Conservation (phyloP, 2,113 vertebrate genomes). For the Dendropsophus ebraccatus region DNA sequence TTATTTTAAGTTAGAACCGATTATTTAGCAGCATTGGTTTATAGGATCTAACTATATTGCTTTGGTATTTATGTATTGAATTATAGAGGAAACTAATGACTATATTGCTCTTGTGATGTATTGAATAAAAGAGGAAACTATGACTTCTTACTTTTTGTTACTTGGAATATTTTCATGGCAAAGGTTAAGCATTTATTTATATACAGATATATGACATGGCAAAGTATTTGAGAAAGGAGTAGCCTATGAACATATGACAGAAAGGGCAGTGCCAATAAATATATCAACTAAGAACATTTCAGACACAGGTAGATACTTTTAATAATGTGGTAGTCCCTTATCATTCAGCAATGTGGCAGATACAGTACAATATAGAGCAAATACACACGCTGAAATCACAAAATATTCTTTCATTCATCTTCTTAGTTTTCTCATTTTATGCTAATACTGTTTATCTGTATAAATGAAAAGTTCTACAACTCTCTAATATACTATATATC, state of each 20-base stretch:
- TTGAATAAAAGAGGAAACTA: neutral
- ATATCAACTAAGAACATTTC: neutral
- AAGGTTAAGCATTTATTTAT: neutral
- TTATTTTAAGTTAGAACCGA: neutral
- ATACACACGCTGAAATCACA: too few species aligned
- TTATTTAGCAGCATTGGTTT: neutral
- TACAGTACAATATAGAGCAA: neutral
- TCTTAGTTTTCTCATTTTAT: too few species aligned
- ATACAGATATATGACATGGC: neutral
- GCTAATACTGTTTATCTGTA: too few species aligned
- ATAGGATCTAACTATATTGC: too few species aligned
- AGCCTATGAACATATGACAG: neutral
- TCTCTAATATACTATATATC: neutral
- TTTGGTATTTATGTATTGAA: too few species aligned
- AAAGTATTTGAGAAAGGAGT: neutral
- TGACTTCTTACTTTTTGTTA: neutral
- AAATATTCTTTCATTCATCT: too few species aligned
- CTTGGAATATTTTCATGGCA: neutral
- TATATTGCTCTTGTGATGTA: neutral
- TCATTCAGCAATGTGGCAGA: neutral
- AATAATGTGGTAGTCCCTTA: neutral
- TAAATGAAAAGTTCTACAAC: too few species aligned
- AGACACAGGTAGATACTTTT: neutral
- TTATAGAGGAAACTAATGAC: too few species aligned
- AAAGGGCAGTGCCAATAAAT: neutral